phyloP scores from a whole-genome alignment of 2,113 vertebrate species.

The Tragelaphus strepsiceros region DNA sequence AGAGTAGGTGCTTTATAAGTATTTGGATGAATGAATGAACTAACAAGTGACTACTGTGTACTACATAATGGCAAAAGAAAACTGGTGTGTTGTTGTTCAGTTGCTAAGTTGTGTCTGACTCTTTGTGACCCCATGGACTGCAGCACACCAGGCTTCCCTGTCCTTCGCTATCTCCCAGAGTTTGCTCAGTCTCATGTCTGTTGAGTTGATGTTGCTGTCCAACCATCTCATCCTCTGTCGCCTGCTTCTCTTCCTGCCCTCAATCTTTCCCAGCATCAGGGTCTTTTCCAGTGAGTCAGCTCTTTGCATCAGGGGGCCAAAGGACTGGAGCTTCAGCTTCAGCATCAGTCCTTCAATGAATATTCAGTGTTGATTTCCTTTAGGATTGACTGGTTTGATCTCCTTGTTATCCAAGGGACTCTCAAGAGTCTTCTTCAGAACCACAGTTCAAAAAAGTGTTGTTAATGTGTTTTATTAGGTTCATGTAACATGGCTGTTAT shows the following conservation, averaged over 20 bases:
- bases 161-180: background rate
- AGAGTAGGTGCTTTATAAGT: constrained; percentile 11
- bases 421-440: background rate
- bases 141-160: background rate
- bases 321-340: background rate
- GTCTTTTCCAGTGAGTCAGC: background rate
- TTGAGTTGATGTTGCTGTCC: background rate
- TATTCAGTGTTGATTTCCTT: background rate
- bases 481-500: background rate
- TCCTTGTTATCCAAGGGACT: background rate
- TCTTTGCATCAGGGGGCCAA: background rate
- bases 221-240: background rate
- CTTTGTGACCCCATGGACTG: background rate
- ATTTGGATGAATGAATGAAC: background rate
- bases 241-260: background rate
- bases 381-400: background rate
- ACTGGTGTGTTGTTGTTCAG: background rate
- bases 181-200: background rate
- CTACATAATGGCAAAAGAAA: background rate
- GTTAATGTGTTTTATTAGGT: background rate
- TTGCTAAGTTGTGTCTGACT: background rate
- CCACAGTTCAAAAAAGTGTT: background rate
- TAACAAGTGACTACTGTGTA: background rate
- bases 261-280: background rate
- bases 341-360: background rate